A percentile compares a stretch with the other conserved stretches of the same genome.
Evolutionary conservation across 2,797 vertebrate genomes (phyloP).

Genomic region (Pygocentrus nattereri): DNA sequence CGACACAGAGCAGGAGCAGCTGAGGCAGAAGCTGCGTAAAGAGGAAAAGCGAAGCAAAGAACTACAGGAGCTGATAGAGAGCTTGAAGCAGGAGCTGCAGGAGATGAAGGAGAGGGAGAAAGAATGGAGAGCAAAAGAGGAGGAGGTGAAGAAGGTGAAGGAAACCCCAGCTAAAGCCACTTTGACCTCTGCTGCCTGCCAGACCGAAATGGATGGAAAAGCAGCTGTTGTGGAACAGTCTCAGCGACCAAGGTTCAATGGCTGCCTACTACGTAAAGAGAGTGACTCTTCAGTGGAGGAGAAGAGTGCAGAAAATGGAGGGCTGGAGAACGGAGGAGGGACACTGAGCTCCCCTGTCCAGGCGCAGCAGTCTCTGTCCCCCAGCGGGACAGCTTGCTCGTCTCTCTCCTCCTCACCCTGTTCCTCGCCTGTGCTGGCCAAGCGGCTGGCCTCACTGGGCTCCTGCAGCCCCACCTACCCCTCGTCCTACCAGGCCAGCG

Average conservation of each 20-base stretch:
- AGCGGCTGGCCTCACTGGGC: conserved; percentile 84
- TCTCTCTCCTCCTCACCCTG: conserved; percentile 94
- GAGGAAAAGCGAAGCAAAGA: conserved; percentile 88
- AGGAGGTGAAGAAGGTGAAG: conserved; percentile 56
- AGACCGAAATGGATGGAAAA: conserved; percentile 82
- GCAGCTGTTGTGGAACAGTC: conserved; percentile 58
- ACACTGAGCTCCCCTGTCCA: conserved; percentile 71
- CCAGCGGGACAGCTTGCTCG: conserved; percentile 90
- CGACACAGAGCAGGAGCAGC: conserved; percentile 87
- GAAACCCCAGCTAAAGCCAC: conserved; percentile 52
- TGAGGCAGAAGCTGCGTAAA: conserved; percentile 84
- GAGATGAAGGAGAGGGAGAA: conserved; percentile 58
- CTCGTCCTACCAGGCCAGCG: conserved; percentile 92
- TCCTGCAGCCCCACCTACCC: conserved; percentile 87
- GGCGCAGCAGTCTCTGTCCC: conserved; percentile 80
- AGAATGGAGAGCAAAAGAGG: conserved; percentile 38
- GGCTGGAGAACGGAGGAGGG: conserved; percentile 82
- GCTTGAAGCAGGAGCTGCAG: conserved; percentile 78
- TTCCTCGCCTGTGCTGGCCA: conserved; percentile 90
- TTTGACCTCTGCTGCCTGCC: conserved; percentile 77
- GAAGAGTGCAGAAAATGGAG: conserved; percentile 70
- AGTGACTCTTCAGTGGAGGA: conserved; percentile 65
- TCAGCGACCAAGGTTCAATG: conserved; percentile 72
- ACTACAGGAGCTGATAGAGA: conserved; percentile 85
- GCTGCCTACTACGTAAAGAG: conserved; percentile 71